Percentiles rank a stretch among this genome's conserved stretches.
Conservation (phyloP, 2,888 invertebrate genomes). For the Desoria tigrina region DNA sequence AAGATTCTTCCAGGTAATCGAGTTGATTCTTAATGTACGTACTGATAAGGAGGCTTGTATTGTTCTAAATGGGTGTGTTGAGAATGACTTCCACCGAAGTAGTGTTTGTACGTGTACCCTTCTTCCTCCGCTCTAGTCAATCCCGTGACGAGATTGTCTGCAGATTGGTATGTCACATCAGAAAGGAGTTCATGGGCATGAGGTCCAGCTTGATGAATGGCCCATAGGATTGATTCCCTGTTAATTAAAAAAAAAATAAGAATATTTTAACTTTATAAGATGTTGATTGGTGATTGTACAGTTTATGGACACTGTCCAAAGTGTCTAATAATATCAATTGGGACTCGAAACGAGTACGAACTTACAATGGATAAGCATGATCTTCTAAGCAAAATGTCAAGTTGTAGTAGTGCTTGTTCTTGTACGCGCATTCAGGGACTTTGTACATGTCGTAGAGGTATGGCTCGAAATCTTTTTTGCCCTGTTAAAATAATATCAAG, state of each 20-base stretch:
- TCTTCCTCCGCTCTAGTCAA: slow-evolving; percentile 56
- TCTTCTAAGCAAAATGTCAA: slow-evolving; percentile 55
- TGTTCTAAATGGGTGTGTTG: slow-evolving; percentile 43
- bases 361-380: slow-evolving; percentile 55
- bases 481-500: slow-evolving; percentile 9
- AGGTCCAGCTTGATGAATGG: slow-evolving; percentile 53
- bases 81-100: slow-evolving; percentile 54
- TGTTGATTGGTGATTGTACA: not conserved
- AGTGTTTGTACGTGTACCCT: slow-evolving; percentile 56
- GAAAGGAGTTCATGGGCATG: slow-evolving; percentile 55
- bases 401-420: slow-evolving; percentile 50
- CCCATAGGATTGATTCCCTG: slow-evolving; percentile 54
- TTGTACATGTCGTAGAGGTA: slow-evolving; percentile 43
- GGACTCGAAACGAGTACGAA: no score
- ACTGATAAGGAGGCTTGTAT: slow-evolving; percentile 51
- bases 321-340: no score
- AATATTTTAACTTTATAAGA: no score
- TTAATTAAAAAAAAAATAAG: not conserved
- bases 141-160: slow-evolving; percentile 56
- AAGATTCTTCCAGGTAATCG: not conserved
- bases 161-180: slow-evolving; percentile 56
- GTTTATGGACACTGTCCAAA: no score
- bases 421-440: slow-evolving; percentile 47
- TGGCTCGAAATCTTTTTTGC: slow-evolving; percentile 7
- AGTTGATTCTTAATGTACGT: slow-evolving; percentile 21